phyloP scores from a whole-genome alignment of 2,888 invertebrate species.

The Stegana nigrithorax region DNA sequence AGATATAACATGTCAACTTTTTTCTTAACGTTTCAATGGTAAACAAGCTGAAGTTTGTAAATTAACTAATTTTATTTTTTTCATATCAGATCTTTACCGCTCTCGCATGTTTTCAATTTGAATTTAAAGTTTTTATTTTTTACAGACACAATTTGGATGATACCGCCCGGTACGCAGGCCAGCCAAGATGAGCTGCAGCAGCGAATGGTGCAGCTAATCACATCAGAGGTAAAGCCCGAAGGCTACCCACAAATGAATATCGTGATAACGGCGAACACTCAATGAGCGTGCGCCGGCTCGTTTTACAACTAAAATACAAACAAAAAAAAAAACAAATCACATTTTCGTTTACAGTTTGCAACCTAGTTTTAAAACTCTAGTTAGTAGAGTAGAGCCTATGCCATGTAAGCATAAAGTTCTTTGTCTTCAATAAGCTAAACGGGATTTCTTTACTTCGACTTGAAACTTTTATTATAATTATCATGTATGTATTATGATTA shows the following conservation, averaged over 20 bases:
- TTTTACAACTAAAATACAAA: not conserved
- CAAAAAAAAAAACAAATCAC: not conserved
- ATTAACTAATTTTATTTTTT: too few species aligned
- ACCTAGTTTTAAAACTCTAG: too few species aligned
- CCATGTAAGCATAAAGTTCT: too few species aligned
- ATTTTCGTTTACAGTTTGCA: too few species aligned
- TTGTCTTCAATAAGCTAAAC: too few species aligned
- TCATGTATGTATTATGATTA: too few species aligned
- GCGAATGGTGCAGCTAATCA: constrained; percentile 66
- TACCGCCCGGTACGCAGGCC: constrained; percentile 63
- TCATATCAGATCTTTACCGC: too few species aligned
- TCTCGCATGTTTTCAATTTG: not conserved
- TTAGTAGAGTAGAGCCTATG: too few species aligned
- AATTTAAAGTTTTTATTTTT: not conserved
- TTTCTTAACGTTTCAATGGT: too few species aligned
- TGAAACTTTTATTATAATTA: too few species aligned
- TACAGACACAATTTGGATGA: constrained; percentile 70
- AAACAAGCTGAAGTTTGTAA: not conserved
- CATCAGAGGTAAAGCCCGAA: constrained; percentile 62
- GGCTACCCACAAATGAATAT: constrained; percentile 67
- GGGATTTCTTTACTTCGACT: too few species aligned
- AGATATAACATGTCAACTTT: too few species aligned
- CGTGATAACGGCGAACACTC: constrained; percentile 68
- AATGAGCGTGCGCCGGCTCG: constrained; percentile 52
- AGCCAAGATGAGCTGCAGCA: constrained; percentile 65